These are phyloP conservation scores for Cristatella mucedo DNA, from an alignment of 2,888 invertebrate species.

Conservation along the genomic window DNA sequence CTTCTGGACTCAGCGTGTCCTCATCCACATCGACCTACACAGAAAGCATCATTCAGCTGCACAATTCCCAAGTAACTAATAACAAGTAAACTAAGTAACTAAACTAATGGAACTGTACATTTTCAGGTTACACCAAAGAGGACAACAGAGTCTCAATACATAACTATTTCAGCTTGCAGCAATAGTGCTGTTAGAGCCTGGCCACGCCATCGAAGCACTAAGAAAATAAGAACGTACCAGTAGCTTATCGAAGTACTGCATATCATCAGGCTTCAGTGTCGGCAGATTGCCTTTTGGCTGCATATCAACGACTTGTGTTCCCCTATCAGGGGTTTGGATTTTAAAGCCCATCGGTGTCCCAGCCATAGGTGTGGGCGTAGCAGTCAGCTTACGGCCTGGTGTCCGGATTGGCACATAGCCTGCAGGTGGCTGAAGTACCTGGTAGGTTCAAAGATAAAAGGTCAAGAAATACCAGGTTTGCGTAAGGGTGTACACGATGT, in stretches of 20 bases:
- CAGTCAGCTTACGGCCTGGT: slow-evolving; percentile 87
- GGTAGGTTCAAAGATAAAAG: slow-evolving; percentile 8
- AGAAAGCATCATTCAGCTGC: too few species aligned
- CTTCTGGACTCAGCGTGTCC: slow-evolving; percentile 80
- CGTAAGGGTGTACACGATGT: slow-evolving; percentile 14
- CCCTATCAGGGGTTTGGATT: slow-evolving; percentile 38
- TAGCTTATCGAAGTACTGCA: slow-evolving; percentile 97
- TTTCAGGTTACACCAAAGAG: too few species aligned
- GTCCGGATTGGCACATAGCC: slow-evolving; percentile 91
- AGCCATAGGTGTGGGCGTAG: slow-evolving; percentile 85
- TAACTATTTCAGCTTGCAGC: too few species aligned
- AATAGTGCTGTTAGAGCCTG: neutral
- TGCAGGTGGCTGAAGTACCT: slow-evolving; percentile 68
- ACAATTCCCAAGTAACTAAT: too few species aligned
- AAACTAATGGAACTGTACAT: too few species aligned
- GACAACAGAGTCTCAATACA: too few species aligned
- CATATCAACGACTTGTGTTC: slow-evolving; percentile 64
- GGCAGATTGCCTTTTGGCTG: slow-evolving; percentile 93
- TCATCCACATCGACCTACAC: slow-evolving; percentile 84
- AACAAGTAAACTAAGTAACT: too few species aligned
- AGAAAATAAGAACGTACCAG: slow-evolving; percentile 42
- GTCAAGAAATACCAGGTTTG: slow-evolving; percentile 8
- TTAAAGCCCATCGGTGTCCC: slow-evolving; percentile 37
- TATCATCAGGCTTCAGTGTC: slow-evolving; percentile 97
- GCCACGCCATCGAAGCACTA: neutral